Evolutionary conservation across 2,113 vertebrate species (phyloP), one percentile per base, ranked within the genome.

Genomic region (Antennarius striatus): DNA sequence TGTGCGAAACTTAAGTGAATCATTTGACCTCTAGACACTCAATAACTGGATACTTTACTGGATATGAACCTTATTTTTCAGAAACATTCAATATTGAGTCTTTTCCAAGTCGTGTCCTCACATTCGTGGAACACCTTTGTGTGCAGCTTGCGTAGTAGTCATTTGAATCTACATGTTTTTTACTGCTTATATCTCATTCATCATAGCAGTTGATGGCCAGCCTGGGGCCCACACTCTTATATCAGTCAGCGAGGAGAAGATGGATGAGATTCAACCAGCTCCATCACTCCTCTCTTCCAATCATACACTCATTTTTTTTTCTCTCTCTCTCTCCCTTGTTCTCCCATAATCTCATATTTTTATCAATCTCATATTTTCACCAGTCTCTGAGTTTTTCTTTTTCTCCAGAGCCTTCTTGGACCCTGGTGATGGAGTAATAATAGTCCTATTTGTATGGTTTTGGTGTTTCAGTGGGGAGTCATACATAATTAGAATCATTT

Each of bases 131-230:
- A 40, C 45, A 62, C 57, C 60, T 52, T 63, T 50, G 59, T 0
- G 5, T 54, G 16, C 8, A 0, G 52, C 59, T 54, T 46, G 28
- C 46, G 55, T 39, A 32, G n/a, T 55, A 71, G 56, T 72, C 63
- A 58, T 75, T 51, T 68, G 57, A 73, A 79, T 75, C 42, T 60
- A 43, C 81, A 79, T 69, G 71, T 86, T 75, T 76, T 67, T 68
- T 51, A 15, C 71, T 47, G 56, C 68, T 82, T 76, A 75, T 36
- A 57, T 69, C 63, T 55, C 70, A 77, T 85, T 72, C 63, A 76
- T 79, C 77, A 82, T 46, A 6, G 45, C 0, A 4, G 56, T 48
- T 68, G 77, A 75, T 60, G 14, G 61, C 50, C 3, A 32, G 56
- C 76, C 61, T 6, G n/a, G 4, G 49, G 63, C 50, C 56, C 22